Conservation (phyloP, 30 jellyfish, hydroid and myxozoan genomes). For the Cassiopea andromeda region DNA sequence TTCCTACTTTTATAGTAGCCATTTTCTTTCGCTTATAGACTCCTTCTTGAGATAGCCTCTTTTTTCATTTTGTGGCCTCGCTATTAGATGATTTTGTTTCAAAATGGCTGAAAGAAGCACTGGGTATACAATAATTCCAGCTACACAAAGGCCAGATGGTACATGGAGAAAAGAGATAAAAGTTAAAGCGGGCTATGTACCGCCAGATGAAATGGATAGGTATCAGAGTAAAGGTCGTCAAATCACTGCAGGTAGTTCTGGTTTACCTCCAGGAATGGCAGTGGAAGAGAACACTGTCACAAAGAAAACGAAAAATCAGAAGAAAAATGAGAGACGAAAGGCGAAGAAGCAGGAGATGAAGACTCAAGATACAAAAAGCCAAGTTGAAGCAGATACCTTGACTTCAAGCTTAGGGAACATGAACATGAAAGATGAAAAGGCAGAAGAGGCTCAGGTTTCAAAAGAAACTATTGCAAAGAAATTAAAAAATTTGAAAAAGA, state of each 20-base stretch:
- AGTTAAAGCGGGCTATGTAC: conserved; percentile 97
- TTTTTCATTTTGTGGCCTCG: neutral
- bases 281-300: conserved; percentile 45
- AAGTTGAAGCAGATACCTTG: neutral
- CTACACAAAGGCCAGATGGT: conserved; percentile 99
- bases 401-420: conserved; percentile 1
- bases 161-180: conserved; percentile 96
- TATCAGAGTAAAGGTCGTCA: conserved; percentile 89
- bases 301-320: conserved; percentile 79
- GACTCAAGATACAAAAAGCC: conserved; percentile 1
- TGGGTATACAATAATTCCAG: conserved; percentile 76
- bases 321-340: conserved; percentile 87
- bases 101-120: conserved; percentile 67
- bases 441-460: neutral
- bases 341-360: conserved; percentile 67
- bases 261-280: conserved; percentile 89
- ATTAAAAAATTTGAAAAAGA: conserved; percentile 78
- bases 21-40: conserved; percentile 4
- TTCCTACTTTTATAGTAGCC: conserved; percentile 37
- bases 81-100: neutral
- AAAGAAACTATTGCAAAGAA: conserved; percentile 61
- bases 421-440: neutral
- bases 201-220: conserved; percentile 96
- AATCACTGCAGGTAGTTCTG: conserved; percentile 51
- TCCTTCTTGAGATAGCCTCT: neutral